Conservation (phyloP, 2,113 vertebrate species). For the Ariopsis seemanni region DNA sequence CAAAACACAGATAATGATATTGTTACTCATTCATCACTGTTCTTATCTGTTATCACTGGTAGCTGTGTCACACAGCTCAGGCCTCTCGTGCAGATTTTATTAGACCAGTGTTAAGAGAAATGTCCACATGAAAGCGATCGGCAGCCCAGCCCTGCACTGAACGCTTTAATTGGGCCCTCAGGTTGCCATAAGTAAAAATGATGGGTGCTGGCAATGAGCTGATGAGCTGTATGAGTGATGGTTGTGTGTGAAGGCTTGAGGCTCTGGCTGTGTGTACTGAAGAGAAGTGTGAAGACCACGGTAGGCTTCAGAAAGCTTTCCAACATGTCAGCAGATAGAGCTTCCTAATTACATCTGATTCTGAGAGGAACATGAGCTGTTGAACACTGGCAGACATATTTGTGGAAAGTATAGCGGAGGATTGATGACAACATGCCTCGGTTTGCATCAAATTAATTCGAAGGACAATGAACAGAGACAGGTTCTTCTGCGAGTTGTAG, state of each 20-base stretch:
- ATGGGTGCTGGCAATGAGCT: conserved; percentile 41
- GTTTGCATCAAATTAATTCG: conserved; percentile 76
- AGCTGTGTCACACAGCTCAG: conserved; percentile 11
- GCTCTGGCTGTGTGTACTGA: conserved; percentile 21
- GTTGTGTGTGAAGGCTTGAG: conserved; percentile 34
- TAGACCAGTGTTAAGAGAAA: conserved; percentile 40
- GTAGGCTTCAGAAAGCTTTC: conserved; percentile 12
- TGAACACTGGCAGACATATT: conserved; percentile 68
- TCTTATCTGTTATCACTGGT: conserved; percentile 5
- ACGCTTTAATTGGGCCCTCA: conserved; percentile 44
- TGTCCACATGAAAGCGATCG: conserved; percentile 32
- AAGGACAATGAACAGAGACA: conserved; percentile 70
- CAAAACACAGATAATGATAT: not conserved
- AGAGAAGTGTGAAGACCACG: conserved; percentile 14
- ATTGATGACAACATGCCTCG: conserved; percentile 69
- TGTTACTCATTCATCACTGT: not conserved
- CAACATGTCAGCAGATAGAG: conserved; percentile 72
- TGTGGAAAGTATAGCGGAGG: conserved; percentile 71
- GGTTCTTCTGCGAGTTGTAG: conserved; percentile 66
- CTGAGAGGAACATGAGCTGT: conserved; percentile 60
- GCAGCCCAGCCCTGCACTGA: conserved; percentile 9
- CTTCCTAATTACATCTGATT: conserved; percentile 66
- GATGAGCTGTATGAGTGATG: conserved; percentile 46
- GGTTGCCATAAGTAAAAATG: conserved; percentile 50
- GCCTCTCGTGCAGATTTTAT: conserved; percentile 9